Evolutionary conservation across 1,140 invertebrate species (phyloP).

Genomic region (Vanessa atalanta): DNA sequence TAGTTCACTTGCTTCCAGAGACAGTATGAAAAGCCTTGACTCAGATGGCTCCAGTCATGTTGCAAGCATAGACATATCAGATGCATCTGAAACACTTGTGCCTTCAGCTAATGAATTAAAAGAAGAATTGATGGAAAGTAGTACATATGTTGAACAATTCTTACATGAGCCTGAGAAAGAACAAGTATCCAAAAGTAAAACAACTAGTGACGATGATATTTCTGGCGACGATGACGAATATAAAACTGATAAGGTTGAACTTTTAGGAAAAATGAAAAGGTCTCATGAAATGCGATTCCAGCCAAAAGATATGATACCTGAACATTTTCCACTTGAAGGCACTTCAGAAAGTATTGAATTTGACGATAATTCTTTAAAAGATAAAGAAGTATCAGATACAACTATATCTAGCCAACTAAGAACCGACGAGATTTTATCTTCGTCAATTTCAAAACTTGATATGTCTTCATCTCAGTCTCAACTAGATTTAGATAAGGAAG

Average conservation of each 20-base stretch:
- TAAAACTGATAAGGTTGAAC: slow-evolving; percentile 65
- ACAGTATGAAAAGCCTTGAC: slow-evolving; percentile 93
- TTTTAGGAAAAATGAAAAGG: slow-evolving; percentile 89
- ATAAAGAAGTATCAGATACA: slow-evolving; percentile 70
- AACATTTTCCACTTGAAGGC: slow-evolving; percentile 71
- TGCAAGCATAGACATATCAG: slow-evolving; percentile 93
- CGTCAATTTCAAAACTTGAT: slow-evolving; percentile 74
- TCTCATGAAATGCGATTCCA: slow-evolving; percentile 95
- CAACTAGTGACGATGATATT: slow-evolving; percentile 73
- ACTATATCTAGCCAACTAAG: slow-evolving; percentile 73
- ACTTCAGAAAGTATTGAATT: slow-evolving; percentile 71
- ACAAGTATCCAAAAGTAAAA: slow-evolving; percentile 54
- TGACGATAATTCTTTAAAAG: slow-evolving; percentile 69
- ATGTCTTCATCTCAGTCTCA: slow-evolving; percentile 65
- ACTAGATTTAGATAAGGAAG: slow-evolving; percentile 60
- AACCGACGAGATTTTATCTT: slow-evolving; percentile 71
- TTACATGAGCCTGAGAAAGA: slow-evolving; percentile 72
- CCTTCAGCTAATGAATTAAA: slow-evolving; percentile 87
- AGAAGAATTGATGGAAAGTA: slow-evolving; percentile 80
- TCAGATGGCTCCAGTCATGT: slow-evolving; percentile 94
- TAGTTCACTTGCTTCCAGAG: slow-evolving; percentile 90
- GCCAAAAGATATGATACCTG: slow-evolving; percentile 82
- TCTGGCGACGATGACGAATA: slow-evolving; percentile 80
- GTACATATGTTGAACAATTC: slow-evolving; percentile 76
- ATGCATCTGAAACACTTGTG: slow-evolving; percentile 93